Evolutionary conservation across 53 echinoderm and acorn worm species (phyloP).

Genomic region (Crossaster papposus): DNA sequence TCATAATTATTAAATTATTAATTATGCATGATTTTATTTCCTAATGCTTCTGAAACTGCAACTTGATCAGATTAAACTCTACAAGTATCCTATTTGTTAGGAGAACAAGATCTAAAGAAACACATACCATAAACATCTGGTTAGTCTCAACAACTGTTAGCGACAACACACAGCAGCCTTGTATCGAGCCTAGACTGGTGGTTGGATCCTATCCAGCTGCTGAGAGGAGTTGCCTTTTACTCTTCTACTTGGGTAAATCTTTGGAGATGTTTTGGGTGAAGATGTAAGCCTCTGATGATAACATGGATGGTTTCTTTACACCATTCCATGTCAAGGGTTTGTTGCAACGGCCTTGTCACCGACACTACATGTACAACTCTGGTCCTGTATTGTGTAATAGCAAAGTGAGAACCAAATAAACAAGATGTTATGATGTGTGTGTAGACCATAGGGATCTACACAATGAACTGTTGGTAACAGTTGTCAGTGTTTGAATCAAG

Average conservation of each 20-base stretch:
- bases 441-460: no score
- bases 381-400: not conserved
- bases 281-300: conserved; percentile 21
- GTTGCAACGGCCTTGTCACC: not conserved
- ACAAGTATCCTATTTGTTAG: no score
- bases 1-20: not conserved
- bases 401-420: not conserved
- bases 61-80: no score
- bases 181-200: not conserved
- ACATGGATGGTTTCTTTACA: conserved; percentile 12
- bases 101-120: not conserved
- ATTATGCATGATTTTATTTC: no score
- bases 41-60: no score
- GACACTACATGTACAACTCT: no score
- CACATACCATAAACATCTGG: conserved; percentile 37
- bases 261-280: conserved; percentile 11
- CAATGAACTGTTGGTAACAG: no score
- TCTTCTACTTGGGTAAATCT: conserved; percentile 41
- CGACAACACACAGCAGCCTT: not conserved
- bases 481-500: no score
- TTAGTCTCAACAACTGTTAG: not conserved
- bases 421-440: no score
- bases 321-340: conserved; percentile 49
- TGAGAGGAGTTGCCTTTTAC: not conserved
- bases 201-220: not conserved